Evolutionary conservation across 2,888 invertebrate genomes (phyloP), one percentile per base, ranked within the genome.

Genomic region (Luffia ferchaultella): DNA sequence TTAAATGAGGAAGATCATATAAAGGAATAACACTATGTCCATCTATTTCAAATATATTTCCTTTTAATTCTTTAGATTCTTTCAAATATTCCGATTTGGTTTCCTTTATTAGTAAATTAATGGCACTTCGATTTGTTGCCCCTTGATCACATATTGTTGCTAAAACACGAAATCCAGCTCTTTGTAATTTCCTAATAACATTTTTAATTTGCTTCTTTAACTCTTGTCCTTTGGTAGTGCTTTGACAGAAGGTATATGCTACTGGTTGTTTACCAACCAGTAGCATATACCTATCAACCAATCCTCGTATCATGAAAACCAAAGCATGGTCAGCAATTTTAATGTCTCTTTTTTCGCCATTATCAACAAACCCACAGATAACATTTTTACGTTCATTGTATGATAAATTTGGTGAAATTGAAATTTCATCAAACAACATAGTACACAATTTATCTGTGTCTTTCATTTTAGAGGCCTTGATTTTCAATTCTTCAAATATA

Each of bases 141-240:
- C 61, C 60, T 50, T 64, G 60, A 41, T 61, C 57, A 50, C 60
- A 61, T 1, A 61, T 54, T 7, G 58, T 56, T 18, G 58, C 61
- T 2, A 62, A 53, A 2, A 62, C 57, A 19, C 52, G 58, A 3
- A 63, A 46, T 1, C 60, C 60, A 18, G 50, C 46, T 42, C 46
- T 9, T 41, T 41, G 41, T 2, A 50, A 3, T 20, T 58, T 40
- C 20, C 16, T 48, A 0, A 62, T 53, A 2, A 59, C 46, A 0
- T 19, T 17, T 51, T 60, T 60, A 15, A 60, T 47, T 62, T n/a
- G 58, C 41, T 48, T 51, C 1, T 53, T 56, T 1, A 62, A 46
- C 46, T 60, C 59, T 16, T 57, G 18, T 5, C 50, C 55, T 45
- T 58, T 60, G 15, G 60, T 60, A 1, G 60, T 60, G 16, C 53